Evolutionary conservation across 2,797 vertebrate species (phyloP).

Genomic region (Cossypha niveicapilla): DNA sequence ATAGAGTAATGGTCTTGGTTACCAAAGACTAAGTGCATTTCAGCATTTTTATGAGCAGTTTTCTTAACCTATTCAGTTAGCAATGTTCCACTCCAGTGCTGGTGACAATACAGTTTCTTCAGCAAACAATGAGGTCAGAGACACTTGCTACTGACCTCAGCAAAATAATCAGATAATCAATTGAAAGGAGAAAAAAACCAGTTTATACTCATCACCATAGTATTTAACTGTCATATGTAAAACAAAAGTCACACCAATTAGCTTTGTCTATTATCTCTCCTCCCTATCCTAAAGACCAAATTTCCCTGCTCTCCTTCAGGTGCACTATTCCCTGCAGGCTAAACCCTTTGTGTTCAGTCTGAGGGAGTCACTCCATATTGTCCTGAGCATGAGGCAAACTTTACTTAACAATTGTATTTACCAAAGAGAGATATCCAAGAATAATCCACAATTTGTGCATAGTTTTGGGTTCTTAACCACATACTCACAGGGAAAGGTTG

Average conservation of each 20-base stretch:
- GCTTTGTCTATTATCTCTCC: background rate
- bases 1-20: background rate
- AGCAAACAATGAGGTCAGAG: slow-evolving; percentile 46
- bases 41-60: slow-evolving; percentile 22
- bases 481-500: background rate
- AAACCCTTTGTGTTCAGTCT: background rate
- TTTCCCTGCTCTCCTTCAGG: background rate
- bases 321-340: background rate
- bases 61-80: slow-evolving; percentile 34
- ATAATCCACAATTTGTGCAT: background rate
- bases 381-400: background rate
- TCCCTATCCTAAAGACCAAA: background rate
- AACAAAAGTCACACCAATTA: slow-evolving; percentile 18
- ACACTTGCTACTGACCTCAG: slow-evolving; percentile 43
- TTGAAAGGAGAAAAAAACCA: background rate
- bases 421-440: background rate
- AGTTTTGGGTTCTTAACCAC: background rate
- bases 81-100: slow-evolving; percentile 38
- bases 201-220: slow-evolving; percentile 12
- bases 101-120: slow-evolving; percentile 33
- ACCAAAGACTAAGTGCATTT: background rate
- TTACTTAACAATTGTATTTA: background rate
- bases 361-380: background rate
- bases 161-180: slow-evolving; percentile 61
- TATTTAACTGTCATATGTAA: slow-evolving; percentile 14